Evolutionary conservation across 2,797 vertebrate genomes (phyloP).

Genomic region (Sternotherus odoratus): DNA sequence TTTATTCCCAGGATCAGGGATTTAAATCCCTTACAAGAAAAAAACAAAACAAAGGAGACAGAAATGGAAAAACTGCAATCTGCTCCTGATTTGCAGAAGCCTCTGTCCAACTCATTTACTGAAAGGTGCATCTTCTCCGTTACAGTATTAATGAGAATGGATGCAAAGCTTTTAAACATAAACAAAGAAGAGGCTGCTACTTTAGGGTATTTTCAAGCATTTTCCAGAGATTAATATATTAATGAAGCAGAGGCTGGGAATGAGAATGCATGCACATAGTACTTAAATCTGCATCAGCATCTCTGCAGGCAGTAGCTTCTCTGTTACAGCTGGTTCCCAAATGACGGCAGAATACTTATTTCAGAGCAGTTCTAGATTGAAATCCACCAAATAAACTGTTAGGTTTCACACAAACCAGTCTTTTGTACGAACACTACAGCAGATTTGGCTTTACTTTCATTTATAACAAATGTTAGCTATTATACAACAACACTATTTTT

Average conservation of each 20-base stretch:
- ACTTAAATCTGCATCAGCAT: conserved; percentile 70
- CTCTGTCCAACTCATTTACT: conserved; percentile 68
- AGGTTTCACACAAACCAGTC: conserved; percentile 63
- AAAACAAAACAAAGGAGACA: conserved; percentile 35
- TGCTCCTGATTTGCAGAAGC: conserved; percentile 50
- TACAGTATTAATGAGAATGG: conserved; percentile 58
- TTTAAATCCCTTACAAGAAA: conserved; percentile 40
- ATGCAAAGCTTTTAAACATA: conserved; percentile 66
- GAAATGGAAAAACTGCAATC: conserved; percentile 52
- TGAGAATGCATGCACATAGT: conserved; percentile 53
- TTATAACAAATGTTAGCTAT: conserved; percentile 55
- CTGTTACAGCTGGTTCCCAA: conserved; percentile 36
- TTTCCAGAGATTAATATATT: conserved; percentile 49
- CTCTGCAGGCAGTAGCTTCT: conserved; percentile 70
- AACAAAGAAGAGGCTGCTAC: conserved; percentile 68
- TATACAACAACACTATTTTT: conserved; percentile 41
- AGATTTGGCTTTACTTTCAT: conserved; percentile 63
- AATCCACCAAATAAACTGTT: conserved; percentile 64
- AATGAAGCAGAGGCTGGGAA: conserved; percentile 54
- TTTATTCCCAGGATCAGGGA: conserved; percentile 13
- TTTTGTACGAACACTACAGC: conserved; percentile 59
- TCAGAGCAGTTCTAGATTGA: conserved; percentile 62
- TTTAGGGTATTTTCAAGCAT: conserved; percentile 64
- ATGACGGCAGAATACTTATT: conserved; percentile 57
- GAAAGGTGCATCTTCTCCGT: conserved; percentile 34